phyloP scores from a whole-genome alignment of 1,140 invertebrate genomes.

The Aethina tumida region DNA sequence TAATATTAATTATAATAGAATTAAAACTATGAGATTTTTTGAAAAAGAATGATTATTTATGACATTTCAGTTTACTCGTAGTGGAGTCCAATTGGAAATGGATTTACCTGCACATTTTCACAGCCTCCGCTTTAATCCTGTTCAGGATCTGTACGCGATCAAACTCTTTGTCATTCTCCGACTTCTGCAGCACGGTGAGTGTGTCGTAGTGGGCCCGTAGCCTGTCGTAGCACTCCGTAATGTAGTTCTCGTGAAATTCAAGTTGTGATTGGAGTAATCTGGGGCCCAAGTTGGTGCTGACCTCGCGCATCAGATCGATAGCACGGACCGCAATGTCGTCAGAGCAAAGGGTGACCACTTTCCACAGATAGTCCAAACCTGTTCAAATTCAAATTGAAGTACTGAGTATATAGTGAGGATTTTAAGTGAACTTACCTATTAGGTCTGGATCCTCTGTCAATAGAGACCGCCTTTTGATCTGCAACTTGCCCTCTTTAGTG shows the following conservation, averaged over 20 bases:
- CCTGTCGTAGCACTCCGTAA: conserved; percentile 80
- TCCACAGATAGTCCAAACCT: no score
- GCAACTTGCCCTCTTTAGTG: conserved; percentile 87
- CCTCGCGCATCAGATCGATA: conserved; percentile 85
- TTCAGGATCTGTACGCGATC: conserved; percentile 35
- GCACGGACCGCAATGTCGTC: conserved; percentile 89
- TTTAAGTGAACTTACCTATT: no score
- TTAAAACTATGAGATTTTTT: no score
- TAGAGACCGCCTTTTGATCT: conserved; percentile 71
- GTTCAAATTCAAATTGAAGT: no score
- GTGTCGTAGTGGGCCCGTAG: conserved; percentile 75
- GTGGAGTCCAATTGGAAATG: no score
- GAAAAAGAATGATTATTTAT: no score
- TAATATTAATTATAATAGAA: no score
- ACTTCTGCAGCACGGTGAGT: conserved; percentile 45
- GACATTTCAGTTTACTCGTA: no score
- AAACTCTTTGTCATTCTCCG: conserved; percentile 28
- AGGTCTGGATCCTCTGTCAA: conserved; percentile 80
- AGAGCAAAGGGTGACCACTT: conserved; percentile 71
- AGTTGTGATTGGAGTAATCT: conserved; percentile 62
- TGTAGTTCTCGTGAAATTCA: conserved; percentile 85
- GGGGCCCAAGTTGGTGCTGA: conserved; percentile 87
- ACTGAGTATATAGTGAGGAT: no score
- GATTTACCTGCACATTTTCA: conserved; percentile 86
- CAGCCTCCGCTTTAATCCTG: conserved; percentile 60